Conservation (phyloP, 2,797 vertebrate genomes). For the Erethizon dorsatum region DNA sequence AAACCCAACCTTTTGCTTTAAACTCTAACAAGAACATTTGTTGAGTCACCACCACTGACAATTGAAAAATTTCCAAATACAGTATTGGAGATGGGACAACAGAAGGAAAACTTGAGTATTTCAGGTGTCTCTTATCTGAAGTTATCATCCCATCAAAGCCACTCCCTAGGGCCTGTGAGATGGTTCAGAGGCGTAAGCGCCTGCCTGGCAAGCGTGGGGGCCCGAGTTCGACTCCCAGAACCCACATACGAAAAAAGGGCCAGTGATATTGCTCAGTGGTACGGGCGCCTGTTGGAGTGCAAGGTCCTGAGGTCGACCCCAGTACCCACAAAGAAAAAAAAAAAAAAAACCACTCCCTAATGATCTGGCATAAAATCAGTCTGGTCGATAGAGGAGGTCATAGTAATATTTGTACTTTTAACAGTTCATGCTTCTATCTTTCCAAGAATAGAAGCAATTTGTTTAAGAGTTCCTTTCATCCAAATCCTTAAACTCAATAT, state of each 20-base stretch:
- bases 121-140: conserved; percentile 64
- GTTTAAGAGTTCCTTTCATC: conserved; percentile 63
- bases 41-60: conserved; percentile 68
- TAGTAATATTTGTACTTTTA: conserved; percentile 73
- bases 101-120: conserved; percentile 52
- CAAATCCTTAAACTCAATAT: conserved; percentile 72
- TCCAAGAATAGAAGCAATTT: conserved; percentile 74
- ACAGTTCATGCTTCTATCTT: conserved; percentile 69
- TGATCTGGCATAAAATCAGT: conserved; percentile 63
- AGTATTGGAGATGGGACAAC: conserved; percentile 32
- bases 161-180: conserved; percentile 13
- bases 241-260: no score
- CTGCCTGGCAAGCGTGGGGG: no score
- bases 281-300: no score
- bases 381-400: conserved; percentile 68
- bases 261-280: no score
- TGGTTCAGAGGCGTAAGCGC: no score
- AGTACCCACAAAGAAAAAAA: no score
- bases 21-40: conserved; percentile 70
- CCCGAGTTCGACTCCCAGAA: no score
- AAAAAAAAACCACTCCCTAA: conserved; percentile 61
- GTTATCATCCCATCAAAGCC: conserved; percentile 59
- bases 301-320: no score
- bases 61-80: conserved; percentile 68
- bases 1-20: conserved; percentile 68